phyloP scores from a whole-genome alignment of 2,797 vertebrate species.

The Gymnopithys bicolor region DNA sequence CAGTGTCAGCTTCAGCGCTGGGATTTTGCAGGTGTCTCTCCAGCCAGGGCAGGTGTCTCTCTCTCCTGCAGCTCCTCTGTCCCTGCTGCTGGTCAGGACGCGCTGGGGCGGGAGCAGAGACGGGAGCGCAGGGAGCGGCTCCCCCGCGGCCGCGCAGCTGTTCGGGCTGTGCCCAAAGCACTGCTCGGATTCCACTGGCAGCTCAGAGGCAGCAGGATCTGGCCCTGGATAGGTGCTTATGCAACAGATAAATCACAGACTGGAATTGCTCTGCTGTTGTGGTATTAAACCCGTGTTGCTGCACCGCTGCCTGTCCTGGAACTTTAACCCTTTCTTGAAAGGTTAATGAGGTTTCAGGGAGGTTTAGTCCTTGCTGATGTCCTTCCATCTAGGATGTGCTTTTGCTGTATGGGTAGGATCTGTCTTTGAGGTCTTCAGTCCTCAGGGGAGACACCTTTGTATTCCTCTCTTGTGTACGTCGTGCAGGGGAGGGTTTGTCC shows the following conservation, averaged over 20 bases:
- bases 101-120: neutral
- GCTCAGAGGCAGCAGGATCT: neutral
- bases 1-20: neutral
- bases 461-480: neutral
- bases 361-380: neutral
- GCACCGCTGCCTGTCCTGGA: neutral
- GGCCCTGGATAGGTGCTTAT: neutral
- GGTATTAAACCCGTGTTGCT: neutral
- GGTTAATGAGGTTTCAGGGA: neutral
- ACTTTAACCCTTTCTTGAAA: neutral
- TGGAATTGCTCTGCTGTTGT: neutral
- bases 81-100: neutral
- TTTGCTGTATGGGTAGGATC: neutral
- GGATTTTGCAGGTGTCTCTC: neutral
- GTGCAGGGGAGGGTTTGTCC: neutral
- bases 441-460: neutral
- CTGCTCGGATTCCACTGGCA: neutral
- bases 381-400: neutral
- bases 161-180: neutral
- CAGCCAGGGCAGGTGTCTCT: neutral
- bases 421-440: neutral
- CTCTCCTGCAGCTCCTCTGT: neutral
- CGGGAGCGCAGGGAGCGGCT: fast-evolving
- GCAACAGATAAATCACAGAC: neutral
- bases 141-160: fast-evolving